phyloP scores from a whole-genome alignment of 2,113 vertebrate genomes.

The Cebus imitator region DNA sequence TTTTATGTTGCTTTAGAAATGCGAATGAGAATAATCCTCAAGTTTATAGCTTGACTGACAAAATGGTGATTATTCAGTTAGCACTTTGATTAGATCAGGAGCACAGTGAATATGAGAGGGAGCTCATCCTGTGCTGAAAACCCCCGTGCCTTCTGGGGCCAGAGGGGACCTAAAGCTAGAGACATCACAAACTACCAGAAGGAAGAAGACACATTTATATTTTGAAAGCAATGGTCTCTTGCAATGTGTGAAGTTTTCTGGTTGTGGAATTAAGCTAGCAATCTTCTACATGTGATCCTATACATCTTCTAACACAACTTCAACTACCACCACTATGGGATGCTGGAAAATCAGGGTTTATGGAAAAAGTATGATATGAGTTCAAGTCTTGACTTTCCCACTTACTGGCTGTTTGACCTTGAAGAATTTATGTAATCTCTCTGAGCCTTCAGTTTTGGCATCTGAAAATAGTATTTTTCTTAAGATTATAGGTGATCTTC shows the following conservation, averaged over 20 bases:
- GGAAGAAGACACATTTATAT: not conserved
- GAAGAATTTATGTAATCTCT: not conserved
- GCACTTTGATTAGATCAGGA: constrained; percentile 42
- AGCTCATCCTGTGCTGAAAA: not conserved
- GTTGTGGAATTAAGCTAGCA: not conserved
- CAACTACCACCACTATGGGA: not conserved
- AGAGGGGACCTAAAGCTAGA: not conserved
- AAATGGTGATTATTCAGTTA: constrained; percentile 57
- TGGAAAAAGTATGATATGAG: not conserved
- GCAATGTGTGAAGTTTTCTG: not conserved
- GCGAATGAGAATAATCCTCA: constrained; percentile 70
- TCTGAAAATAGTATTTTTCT: not conserved
- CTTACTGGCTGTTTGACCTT: not conserved
- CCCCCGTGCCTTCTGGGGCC: not conserved
- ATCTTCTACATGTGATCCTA: not conserved
- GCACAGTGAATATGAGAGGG: not conserved
- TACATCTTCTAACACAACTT: not conserved
- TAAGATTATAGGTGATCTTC: not conserved
- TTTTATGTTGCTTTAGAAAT: constrained; percentile 76
- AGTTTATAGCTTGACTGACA: constrained; percentile 43
- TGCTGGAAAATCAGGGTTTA: not conserved
- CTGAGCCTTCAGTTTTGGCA: not conserved
- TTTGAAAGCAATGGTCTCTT: not conserved
- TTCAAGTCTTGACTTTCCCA: not conserved
- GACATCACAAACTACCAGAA: not conserved